Conservation (phyloP, 2,888 invertebrate species). For the Cremastobaeus sp. region DNA sequence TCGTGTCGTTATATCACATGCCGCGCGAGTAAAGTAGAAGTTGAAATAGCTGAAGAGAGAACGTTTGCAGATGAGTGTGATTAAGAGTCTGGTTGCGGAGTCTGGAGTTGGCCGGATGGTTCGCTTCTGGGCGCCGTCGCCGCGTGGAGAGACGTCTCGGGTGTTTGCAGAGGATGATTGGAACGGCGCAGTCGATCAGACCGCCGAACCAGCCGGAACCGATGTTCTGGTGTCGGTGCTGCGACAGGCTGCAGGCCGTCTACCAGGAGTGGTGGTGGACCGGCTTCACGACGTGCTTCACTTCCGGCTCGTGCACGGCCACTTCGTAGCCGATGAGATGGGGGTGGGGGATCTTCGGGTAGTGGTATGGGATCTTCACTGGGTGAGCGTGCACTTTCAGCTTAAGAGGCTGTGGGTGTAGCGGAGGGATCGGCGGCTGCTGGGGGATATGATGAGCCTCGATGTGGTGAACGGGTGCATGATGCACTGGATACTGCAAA, state of each 20-base stretch:
- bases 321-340: slow-evolving; percentile 80
- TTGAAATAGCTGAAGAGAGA: slow-evolving; percentile 31
- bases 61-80: slow-evolving; percentile 47
- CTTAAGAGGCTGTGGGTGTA: slow-evolving; percentile 74
- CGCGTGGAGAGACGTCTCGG: slow-evolving; percentile 24
- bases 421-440: slow-evolving; percentile 71
- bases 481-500: slow-evolving; percentile 27
- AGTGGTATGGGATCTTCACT: slow-evolving; percentile 69
- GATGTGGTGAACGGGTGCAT: slow-evolving; percentile 60
- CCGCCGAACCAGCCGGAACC: slow-evolving; percentile 67
- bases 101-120: slow-evolving; percentile 19
- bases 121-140: slow-evolving; percentile 23
- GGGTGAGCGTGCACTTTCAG: slow-evolving; percentile 70
- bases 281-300: slow-evolving; percentile 80
- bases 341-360: slow-evolving; percentile 78
- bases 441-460: slow-evolving; percentile 72
- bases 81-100: slow-evolving; percentile 39
- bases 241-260: slow-evolving; percentile 37
- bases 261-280: slow-evolving; percentile 78
- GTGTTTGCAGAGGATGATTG: slow-evolving; percentile 49
- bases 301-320: slow-evolving; percentile 79
- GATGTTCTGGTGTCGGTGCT: slow-evolving; percentile 55
- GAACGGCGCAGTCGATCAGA: slow-evolving; percentile 37
- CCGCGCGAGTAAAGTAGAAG: slow-evolving; percentile 65
- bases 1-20: slow-evolving; percentile 69